Conservation (phyloP, 2,888 invertebrate genomes). For the Mimachlamys varia region DNA sequence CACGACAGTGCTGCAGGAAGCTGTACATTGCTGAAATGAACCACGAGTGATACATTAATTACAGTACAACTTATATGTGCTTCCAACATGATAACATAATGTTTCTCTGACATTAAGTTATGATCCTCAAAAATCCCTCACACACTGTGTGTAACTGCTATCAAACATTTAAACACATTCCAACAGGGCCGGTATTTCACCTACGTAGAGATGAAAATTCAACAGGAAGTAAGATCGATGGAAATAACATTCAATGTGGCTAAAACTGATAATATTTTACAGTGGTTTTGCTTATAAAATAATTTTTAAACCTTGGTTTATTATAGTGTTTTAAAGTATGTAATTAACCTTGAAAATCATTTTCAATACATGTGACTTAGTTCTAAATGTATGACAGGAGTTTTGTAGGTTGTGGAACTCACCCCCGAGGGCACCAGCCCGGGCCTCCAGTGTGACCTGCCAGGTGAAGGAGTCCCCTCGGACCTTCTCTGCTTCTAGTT, state of each 20-base stretch:
- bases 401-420: constrained; percentile 52
- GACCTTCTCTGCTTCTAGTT: constrained; percentile 96
- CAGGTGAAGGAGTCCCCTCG: constrained; percentile 99
- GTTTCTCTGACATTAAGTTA: no score
- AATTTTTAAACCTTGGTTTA: background rate
- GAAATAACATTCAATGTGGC: background rate
- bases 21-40: constrained; percentile 90
- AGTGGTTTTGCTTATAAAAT: background rate
- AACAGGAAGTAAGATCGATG: no score
- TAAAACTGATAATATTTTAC: background rate
- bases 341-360: no score
- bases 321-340: background rate
- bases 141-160: background rate
- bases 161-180: background rate
- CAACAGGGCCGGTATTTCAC: no score
- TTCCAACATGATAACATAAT: background rate
- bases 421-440: constrained; percentile 95
- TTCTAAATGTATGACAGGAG: no score
- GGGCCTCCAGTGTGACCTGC: constrained; percentile 95
- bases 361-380: background rate
- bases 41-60: background rate
- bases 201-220: no score
- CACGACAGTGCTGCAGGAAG: constrained; percentile 93
- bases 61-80: background rate
- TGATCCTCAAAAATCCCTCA: no score